A percentile compares a stretch with the other conserved stretches of the same genome.
phyloP scores from a whole-genome alignment of 2,888 invertebrate species.

The Zhuqinia jingwanae region DNA sequence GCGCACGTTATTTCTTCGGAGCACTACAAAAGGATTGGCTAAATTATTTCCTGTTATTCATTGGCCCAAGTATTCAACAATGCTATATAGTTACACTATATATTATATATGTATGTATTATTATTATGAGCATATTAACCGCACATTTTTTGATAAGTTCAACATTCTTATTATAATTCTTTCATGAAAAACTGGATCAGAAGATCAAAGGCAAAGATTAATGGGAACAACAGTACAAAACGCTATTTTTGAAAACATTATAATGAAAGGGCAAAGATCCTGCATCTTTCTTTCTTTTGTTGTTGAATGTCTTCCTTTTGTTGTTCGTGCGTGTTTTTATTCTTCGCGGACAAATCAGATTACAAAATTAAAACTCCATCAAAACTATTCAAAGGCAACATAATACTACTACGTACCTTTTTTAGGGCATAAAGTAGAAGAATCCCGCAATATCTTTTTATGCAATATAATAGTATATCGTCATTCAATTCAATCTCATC shows the following conservation, averaged over 20 bases:
- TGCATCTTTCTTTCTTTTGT: not conserved
- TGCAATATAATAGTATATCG: not conserved
- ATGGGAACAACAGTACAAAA: constrained; percentile 16
- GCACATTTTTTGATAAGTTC: not conserved
- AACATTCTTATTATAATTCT: not conserved
- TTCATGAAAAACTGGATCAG: constrained; percentile 22
- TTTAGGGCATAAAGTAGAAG: not conserved
- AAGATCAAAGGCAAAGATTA: constrained; percentile 38
- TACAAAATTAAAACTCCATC: not conserved
- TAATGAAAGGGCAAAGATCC: constrained; percentile 58
- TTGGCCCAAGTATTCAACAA: no score
- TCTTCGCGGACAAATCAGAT: constrained; percentile 19
- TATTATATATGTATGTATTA: no score
- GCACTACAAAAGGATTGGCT: not conserved
- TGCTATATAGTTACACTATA: no score
- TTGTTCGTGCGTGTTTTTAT: constrained; percentile 16
- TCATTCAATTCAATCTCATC: not conserved
- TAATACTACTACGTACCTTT: no score
- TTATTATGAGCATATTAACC: not conserved
- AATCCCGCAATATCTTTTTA: constrained; percentile 12
- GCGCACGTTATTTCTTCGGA: not conserved
- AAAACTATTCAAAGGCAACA: no score
- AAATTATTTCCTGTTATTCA: not conserved
- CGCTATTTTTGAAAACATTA: constrained; percentile 42
- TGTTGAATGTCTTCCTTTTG: not conserved